Conservation (phyloP, 2,113 vertebrate genomes). For the Lycaon pictus region DNA sequence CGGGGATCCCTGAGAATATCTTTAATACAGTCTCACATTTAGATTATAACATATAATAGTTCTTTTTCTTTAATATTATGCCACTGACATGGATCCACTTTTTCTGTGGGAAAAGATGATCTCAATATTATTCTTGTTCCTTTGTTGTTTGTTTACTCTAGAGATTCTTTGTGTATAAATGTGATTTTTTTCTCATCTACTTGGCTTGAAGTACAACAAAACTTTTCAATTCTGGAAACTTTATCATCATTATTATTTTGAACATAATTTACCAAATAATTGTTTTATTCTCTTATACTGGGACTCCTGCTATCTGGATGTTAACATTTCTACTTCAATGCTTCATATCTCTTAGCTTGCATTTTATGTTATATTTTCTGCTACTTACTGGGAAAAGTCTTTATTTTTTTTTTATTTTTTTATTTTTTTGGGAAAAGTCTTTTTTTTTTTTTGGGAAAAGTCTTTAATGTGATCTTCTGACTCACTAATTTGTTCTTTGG, state of each 20-base stretch:
- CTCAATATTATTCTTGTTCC: not conserved
- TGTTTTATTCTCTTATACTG: conserved; percentile 14
- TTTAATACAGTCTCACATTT: not conserved
- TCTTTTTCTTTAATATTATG: conserved; percentile 21
- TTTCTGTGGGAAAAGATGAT: not conserved
- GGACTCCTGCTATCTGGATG: not conserved
- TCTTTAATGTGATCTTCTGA: not conserved
- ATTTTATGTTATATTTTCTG: conserved; percentile 18
- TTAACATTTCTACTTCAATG: not conserved
- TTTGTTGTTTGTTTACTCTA: not conserved
- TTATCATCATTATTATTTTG: conserved; percentile 46
- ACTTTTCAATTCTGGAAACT: not conserved
- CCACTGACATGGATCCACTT: not conserved
- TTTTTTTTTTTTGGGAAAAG: too few relatives aligned
- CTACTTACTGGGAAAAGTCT: not conserved
- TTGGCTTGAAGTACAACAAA: conserved; percentile 6
- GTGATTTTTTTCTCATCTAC: not conserved
- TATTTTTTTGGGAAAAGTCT: too few relatives aligned
- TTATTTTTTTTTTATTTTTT: too few relatives aligned
- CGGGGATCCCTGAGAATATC: not conserved
- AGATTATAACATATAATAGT: not conserved
- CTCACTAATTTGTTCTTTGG: conserved; percentile 1
- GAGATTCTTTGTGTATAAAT: not conserved
- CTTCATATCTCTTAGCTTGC: not conserved
- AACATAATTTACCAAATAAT: conserved; percentile 1